Evolutionary conservation across 2,797 vertebrate species (phyloP), one percentile per base, ranked within the genome.

Genomic region (Amphiprion clarkii): DNA sequence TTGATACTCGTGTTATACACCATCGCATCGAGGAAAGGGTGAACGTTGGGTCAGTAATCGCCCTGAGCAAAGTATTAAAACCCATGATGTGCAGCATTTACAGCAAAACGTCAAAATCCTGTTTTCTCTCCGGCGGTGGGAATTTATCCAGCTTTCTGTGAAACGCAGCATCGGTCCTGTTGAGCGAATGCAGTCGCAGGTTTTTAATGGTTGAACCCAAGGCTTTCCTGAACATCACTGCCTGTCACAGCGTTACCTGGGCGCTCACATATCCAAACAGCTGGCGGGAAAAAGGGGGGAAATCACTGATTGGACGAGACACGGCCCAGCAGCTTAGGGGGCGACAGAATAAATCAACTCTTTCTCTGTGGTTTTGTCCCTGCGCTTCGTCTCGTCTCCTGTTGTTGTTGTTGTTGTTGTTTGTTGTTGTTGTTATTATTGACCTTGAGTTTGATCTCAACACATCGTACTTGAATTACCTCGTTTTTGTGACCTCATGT

Each of bases 391-490:
- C 85, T 89, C 86, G 91, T 91, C 93, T 94, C 85, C 83, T 88
- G 60, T 44, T 13, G 36, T 36, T 36, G 33, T 36, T 2, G 33
- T 36, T 2, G 33, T 36, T 2, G 8, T 36, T 39, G 36, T 12
- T 87, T 87, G 61, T 58, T 80, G 53, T 62, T 87, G 52, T 92
- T 88, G 69, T 81, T 88, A 21, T 87, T 85, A 60, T 88, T 87
- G 80, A 84, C 78, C 87, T 93, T 94, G 92, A 93, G 88, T 89
- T 93, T 89, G 91, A 93, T 85, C 96, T 97, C 95, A 96, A 96
- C 96, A 97, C 96, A 95, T 97, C 94, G 96, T 98, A 97, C 97
- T 99, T 99, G 97, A 98, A 98, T 98, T 98, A 97, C 97, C 96
- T 98, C 96, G 93, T 97, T 46, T 87, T 79, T 95, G 96, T 97